Evolutionary conservation across 2,888 invertebrate genomes (phyloP), one percentile per base, ranked within the genome.

Genomic region (Lycophotia porphyrea): DNA sequence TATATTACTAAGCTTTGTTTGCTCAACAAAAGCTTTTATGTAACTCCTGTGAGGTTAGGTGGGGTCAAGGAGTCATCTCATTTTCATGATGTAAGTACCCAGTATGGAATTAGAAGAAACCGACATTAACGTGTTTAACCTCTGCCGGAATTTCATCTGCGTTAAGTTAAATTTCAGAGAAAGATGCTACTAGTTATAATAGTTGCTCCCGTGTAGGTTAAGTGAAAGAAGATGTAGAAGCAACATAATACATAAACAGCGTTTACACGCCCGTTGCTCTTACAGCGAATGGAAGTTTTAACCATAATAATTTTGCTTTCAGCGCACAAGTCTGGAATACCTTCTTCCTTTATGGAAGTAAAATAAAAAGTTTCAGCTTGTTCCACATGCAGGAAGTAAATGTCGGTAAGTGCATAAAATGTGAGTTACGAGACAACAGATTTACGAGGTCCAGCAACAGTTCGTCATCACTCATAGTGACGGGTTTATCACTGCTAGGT

Each of bases 381-480:
- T 61, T 58, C 24, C 44, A 66, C 34, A 61, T 60, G 49, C 47
- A 65, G 69, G 78, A 82, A 86, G 86, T 55, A 78, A 75, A 74
- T 31, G 60, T 47, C 64, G 70, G 49, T 71, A 60, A 86, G 69
- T 84, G 86, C 58, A 75, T 83, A 84, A 79, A 84, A 80, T 88
- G 55, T 82, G 64, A 69, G 64, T 79, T 67, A 76, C 58, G 72
- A 34, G 64, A 67, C 78, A 70, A 70, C 65, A 71, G 75, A 87
- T 84, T 80, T 82, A 82, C 31, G 84, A 78, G 72, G 65, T 73
- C 76, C 75, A 80, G 71, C 78, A 70, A 73, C 80, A 82, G 77
- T 78, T 83, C 72, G 66, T 82, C 88, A 88, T 88, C 78, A 74
- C 39, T 87, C 87, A 88, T 72, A 81, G 71, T 55, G 78, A 64